Base-by-base conservation (phyloP, 2,888 invertebrate genomes). In the Drosophila trichaetosa region DNA sequence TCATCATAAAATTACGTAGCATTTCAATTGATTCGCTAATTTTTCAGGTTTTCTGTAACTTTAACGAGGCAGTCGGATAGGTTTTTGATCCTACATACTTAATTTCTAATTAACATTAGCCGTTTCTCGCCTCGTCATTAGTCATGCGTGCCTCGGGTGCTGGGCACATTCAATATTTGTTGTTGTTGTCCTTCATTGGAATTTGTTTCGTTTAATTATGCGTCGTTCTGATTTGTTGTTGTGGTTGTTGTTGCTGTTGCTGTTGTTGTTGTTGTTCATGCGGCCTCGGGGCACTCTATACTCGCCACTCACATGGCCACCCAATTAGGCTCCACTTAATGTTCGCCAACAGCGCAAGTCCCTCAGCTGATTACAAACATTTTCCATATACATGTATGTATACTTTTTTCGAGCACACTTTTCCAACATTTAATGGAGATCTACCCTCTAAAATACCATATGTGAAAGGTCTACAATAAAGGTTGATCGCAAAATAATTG, bases 301-400 rank as follows among this genome's bases (percentile, higher is more conserved):
- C 61, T 66, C 52, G 64, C 62, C 76, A 70, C 65, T 69, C 74
- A 68, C 67, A 73, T 71, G 76, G 29, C 71, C 75, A 77, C 68
- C 79, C 83, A 90, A 90, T 83, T 88, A 88, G 68, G 76, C 63
- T 49, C 40, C 72, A 76, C 79, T 81, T 80, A 74, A 74, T 74
- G 62, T 61, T 56, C 77, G 34, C 40, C 59, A 48, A 16, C 10
- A 4, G 16, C 62, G 13, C 52, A 56, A 73, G 42, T 88, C 69
- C 86, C 89, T 51, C 34, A 67, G 77, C 73, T 77, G 77, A 88
- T 86, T 77, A 66, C 53, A 61, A 52, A 60, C 71, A 65, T 67
- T 84, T 66, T 31, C 29, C 61, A 61, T 61, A 36, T 70, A 34
- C 61, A 61, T 58, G 33, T 70, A 34, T 38, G n/a, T 24, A 11